These are phyloP conservation scores for Tiaroga cobitis DNA, from an alignment of 2,797 vertebrate species.

Conservation along the genomic window DNA sequence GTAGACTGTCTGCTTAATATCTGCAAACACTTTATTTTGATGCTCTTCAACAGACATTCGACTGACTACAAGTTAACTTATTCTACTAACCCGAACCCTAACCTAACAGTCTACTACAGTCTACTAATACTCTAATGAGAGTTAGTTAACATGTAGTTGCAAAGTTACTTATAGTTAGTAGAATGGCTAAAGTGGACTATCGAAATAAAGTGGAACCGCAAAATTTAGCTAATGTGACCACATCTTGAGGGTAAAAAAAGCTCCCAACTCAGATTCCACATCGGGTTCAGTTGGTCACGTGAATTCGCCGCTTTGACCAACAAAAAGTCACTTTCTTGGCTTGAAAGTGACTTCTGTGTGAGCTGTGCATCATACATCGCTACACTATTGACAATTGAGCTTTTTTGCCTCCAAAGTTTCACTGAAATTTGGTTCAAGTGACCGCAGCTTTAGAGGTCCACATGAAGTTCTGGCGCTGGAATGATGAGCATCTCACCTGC, in stretches of 20 bases:
- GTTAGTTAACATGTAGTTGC: too few relatives aligned
- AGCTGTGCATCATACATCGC: neutral
- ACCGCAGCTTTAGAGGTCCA: neutral
- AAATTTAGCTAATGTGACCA: neutral
- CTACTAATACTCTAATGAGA: too few relatives aligned
- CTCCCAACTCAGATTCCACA: neutral
- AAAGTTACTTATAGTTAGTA: too few relatives aligned
- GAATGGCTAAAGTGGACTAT: too few relatives aligned
- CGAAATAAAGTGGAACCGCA: neutral
- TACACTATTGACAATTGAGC: neutral
- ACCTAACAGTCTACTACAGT: too few relatives aligned
- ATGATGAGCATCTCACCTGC: constrained; percentile 80
- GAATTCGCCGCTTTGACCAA: neutral
- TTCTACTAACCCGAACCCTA: too few relatives aligned
- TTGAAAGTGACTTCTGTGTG: neutral
- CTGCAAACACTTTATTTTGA: too few relatives aligned
- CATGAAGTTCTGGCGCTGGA: neutral
- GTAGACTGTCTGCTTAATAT: too few relatives aligned
- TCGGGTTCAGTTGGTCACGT: neutral
- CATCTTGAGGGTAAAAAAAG: neutral
- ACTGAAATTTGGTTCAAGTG: neutral
- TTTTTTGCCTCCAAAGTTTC: too few relatives aligned
- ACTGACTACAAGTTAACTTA: too few relatives aligned
- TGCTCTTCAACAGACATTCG: too few relatives aligned
- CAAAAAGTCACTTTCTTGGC: neutral